A percentile compares a stretch with the other conserved stretches of the same genome.
These are phyloP conservation scores for Gallirallus australis DNA, from an alignment of 2,797 vertebrate genomes.

Conservation along the genomic window DNA sequence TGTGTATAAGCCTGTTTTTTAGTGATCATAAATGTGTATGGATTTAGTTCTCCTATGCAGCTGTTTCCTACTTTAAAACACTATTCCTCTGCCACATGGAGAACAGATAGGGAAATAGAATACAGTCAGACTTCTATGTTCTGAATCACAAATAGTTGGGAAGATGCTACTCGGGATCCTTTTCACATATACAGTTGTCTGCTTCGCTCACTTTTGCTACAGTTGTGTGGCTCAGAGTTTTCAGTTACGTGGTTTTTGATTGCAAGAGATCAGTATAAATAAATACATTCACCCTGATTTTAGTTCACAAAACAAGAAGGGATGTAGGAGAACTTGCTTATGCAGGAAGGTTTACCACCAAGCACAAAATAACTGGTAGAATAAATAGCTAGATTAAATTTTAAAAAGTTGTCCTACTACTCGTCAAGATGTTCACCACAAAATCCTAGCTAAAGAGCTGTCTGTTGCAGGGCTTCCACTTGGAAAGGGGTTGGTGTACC, in stretches of 20 bases:
- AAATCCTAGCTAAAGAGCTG: conserved; percentile 8
- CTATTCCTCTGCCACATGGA: not conserved
- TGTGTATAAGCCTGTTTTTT: not conserved
- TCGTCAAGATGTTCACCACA: not conserved
- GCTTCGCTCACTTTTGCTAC: not conserved
- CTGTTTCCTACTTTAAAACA: not conserved
- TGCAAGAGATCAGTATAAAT: not conserved
- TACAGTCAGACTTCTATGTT: not conserved
- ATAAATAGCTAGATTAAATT: not conserved
- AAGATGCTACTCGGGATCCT: not conserved
- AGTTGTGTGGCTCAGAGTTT: not conserved
- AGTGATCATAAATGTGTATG: not conserved
- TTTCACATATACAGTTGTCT: not conserved
- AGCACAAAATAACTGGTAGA: not conserved
- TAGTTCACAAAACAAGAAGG: not conserved
- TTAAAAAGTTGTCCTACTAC: not conserved
- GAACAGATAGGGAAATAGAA: not conserved
- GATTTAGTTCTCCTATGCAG: not conserved
- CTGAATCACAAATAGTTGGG: not conserved
- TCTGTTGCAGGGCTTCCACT: not conserved
- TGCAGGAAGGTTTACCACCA: not conserved
- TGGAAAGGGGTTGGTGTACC: not conserved
- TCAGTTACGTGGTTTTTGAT: not conserved
- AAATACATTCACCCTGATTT: not conserved
- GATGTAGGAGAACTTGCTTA: not conserved